These are phyloP conservation scores for Itoplectis maculator DNA, from an alignment of 2,888 invertebrate species.

Conservation along the genomic window DNA sequence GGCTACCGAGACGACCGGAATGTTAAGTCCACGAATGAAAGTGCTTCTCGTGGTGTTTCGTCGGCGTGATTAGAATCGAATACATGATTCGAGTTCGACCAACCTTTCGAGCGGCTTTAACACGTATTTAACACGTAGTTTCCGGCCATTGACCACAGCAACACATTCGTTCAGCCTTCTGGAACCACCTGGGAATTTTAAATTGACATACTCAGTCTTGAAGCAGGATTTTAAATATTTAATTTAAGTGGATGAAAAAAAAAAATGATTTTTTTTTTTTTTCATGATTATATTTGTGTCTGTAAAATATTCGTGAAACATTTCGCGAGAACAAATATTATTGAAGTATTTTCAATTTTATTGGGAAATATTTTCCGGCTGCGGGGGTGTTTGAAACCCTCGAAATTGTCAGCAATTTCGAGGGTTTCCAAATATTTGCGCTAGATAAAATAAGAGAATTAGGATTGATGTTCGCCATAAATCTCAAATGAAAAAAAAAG, in stretches of 20 bases:
- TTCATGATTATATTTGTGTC: no score
- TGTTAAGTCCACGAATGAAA: constrained; percentile 60
- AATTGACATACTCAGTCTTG: not conserved
- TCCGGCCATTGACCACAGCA: not conserved
- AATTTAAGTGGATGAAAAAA: not conserved
- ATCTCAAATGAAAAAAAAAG: not conserved
- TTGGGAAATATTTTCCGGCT: no score
- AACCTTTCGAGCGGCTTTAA: not conserved
- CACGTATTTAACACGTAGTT: not conserved
- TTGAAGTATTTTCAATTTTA: no score
- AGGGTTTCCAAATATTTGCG: not conserved
- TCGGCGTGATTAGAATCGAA: constrained; percentile 32
- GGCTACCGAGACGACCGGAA: constrained; percentile 37
- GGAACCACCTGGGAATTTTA: constrained; percentile 16
- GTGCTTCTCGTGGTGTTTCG: constrained; percentile 30
- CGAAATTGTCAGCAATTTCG: no score
- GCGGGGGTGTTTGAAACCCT: no score
- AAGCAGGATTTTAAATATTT: not conserved
- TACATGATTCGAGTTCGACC: constrained; percentile 23
- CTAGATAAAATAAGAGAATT: not conserved
- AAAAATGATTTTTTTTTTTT: no score
- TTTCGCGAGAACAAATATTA: no score
- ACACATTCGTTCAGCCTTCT: not conserved
- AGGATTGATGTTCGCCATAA: not conserved
- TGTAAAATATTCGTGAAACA: no score